These are phyloP conservation scores for Montipora capricornis DNA, from an alignment of 64 coral and sea anemone species.

Conservation along the genomic window DNA sequence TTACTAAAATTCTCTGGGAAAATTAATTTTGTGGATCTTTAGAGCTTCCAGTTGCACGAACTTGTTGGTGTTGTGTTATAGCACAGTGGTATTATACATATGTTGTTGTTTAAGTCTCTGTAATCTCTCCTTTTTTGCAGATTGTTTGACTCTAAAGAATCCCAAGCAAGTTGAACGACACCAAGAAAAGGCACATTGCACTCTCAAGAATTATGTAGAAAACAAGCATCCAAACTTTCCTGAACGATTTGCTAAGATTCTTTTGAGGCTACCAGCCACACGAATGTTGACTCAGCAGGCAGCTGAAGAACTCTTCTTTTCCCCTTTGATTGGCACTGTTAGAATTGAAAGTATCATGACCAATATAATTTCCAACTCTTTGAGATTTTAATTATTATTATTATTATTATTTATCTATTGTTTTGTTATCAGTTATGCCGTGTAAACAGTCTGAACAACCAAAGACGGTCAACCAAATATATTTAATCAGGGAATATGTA, in stretches of 20 bases:
- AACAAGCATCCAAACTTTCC: slow-evolving; percentile 59
- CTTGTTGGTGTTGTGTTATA: no score
- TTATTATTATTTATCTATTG: not conserved
- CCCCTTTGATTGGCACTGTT: slow-evolving; percentile 84
- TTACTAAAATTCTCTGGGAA: no score
- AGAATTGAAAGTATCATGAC: slow-evolving; percentile 91
- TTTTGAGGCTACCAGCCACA: slow-evolving; percentile 68
- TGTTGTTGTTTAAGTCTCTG: no score
- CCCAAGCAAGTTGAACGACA: slow-evolving; percentile 76
- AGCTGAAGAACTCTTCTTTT: slow-evolving; percentile 86
- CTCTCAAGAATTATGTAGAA: slow-evolving; percentile 85
- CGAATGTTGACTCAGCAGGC: slow-evolving; percentile 53
- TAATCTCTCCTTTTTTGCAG: not conserved
- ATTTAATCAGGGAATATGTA: no score
- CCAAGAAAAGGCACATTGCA: slow-evolving; percentile 84
- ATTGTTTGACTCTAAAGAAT: slow-evolving; percentile 47
- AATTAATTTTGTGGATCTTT: no score
- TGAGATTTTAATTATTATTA: slow-evolving; percentile 44
- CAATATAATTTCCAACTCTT: slow-evolving; percentile 79
- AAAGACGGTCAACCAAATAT: no score
- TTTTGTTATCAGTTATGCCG: not conserved
- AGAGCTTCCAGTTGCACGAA: no score
- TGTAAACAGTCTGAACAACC: no score
- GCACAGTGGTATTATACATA: no score
- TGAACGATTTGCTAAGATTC: slow-evolving; percentile 87